Evolutionary conservation across 2,797 vertebrate genomes (phyloP).

Genomic region (Fistularia commersonii): DNA sequence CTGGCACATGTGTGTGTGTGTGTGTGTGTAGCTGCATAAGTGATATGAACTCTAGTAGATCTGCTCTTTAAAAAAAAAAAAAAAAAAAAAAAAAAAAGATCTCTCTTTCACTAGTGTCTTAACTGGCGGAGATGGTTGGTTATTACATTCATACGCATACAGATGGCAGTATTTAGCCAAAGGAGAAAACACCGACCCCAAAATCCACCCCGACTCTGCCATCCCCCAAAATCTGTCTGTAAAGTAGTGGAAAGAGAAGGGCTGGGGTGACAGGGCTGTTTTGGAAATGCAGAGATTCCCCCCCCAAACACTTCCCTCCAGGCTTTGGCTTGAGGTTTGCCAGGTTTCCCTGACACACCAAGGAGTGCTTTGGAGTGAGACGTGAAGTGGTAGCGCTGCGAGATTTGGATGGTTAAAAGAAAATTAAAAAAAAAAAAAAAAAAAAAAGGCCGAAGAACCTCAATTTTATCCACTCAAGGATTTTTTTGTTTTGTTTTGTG

Average conservation of each 20-base stretch:
- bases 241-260: too few species aligned
- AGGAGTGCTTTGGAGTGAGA: slow-evolving; percentile 17
- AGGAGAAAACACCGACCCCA: not conserved
- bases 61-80: too few species aligned
- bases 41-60: slow-evolving; percentile 29
- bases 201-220: not conserved
- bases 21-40: not conserved
- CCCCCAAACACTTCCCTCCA: slow-evolving; percentile 12
- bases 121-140: slow-evolving; percentile 8
- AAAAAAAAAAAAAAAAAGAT: slow-evolving; percentile 43
- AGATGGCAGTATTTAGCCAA: slow-evolving; percentile 43
- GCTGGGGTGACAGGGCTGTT: not conserved
- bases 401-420: slow-evolving; percentile 2
- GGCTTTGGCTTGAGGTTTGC: slow-evolving; percentile 54
- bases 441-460: slow-evolving; percentile 1
- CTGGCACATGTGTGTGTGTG: slow-evolving; percentile 36
- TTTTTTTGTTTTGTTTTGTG: too few species aligned
- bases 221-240: not conserved
- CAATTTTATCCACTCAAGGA: too few species aligned
- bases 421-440: slow-evolving; percentile 1
- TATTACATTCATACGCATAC: slow-evolving; percentile 51
- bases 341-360: slow-evolving; percentile 24
- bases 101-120: slow-evolving; percentile 7
- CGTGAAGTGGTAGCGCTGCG: slow-evolving; percentile 14
- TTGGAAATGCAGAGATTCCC: slow-evolving; percentile 27